Conservation (phyloP, 2,113 vertebrate species). For the Hipposideros armiger region DNA sequence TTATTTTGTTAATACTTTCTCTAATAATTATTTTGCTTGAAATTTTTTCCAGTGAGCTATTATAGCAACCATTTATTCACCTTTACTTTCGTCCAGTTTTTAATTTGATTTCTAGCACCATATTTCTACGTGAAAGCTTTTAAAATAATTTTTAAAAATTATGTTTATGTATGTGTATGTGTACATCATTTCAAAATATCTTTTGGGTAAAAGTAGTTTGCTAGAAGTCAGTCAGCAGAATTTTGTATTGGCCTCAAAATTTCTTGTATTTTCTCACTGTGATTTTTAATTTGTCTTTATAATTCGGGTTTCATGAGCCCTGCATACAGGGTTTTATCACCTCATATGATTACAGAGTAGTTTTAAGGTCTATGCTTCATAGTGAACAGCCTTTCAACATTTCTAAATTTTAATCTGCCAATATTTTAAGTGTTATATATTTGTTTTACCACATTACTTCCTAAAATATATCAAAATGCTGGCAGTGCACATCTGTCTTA, state of each 20-base stretch:
- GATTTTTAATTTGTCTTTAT: background rate
- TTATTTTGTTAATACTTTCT: background rate
- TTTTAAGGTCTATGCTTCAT: background rate
- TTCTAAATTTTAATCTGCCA: conserved; percentile 21
- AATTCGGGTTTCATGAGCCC: background rate
- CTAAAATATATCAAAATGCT: background rate
- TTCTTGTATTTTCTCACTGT: background rate
- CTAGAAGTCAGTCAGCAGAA: background rate
- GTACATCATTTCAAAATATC: background rate
- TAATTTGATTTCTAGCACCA: background rate
- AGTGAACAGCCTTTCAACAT: background rate
- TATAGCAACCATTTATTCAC: background rate
- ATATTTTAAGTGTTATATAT: background rate
- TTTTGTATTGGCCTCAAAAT: background rate
- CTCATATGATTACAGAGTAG: background rate
- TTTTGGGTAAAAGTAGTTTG: background rate
- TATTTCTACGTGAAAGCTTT: background rate
- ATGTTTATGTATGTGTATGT: background rate
- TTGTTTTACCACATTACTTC: conserved; percentile 9
- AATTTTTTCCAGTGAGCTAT: background rate
- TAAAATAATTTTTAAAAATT: background rate
- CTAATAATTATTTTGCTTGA: background rate
- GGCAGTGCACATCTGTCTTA: background rate
- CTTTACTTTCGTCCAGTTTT: background rate
- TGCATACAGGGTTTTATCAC: background rate